Evolutionary conservation across 1,140 invertebrate species (phyloP), one percentile per base, ranked within the genome.

Genomic region (Kradibia gibbosae): DNA sequence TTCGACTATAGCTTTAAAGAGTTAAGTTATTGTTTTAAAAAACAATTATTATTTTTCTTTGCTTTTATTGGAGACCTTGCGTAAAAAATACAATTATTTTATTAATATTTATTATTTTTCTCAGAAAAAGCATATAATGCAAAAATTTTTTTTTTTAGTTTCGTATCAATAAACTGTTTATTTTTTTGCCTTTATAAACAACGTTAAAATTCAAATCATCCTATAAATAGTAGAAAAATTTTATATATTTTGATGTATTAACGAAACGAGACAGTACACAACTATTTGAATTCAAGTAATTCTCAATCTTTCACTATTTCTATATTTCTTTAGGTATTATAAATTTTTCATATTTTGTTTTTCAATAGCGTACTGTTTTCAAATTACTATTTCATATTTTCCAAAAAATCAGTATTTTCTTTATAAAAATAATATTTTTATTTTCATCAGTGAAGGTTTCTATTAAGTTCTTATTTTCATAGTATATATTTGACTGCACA

Each of bases 201-300:
- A 60, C 3, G 3, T 11, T 60, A 2, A 11, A 60, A 10, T 11
- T 1, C 31, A 13, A 36, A n/a, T 36, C n/a, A 65, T 10, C 31
- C 36, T n/a, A 8, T n/a, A 8, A 39, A 39, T n/a, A 39, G 39
- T 0, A 67, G 4, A 67, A 67, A 39, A n/a, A 39, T 36, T 67
- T 67, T 67, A 8, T 39, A 39, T 39, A 34, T 39, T n/a, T 28
- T 67, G 7, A 28, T 39, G 22, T n/a, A 39, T 8, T 39, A 36
- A 28, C 31, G 31, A 28, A 31, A 4, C 7, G 39, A 17, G 28
- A 3, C 8, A 4, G 22, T 39, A 67, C 34, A 39, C 39, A 67
- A 67, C 39, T n/a, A 67, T 67, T 20, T 39, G n/a, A 67, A 39
- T 67, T 39, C 20, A 67, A 5, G 34, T 67, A 67, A 39, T n/a